Conservation (phyloP, 37 sponge, comb jelly and placozoan species). For the Aplysina aerophoba region DNA sequence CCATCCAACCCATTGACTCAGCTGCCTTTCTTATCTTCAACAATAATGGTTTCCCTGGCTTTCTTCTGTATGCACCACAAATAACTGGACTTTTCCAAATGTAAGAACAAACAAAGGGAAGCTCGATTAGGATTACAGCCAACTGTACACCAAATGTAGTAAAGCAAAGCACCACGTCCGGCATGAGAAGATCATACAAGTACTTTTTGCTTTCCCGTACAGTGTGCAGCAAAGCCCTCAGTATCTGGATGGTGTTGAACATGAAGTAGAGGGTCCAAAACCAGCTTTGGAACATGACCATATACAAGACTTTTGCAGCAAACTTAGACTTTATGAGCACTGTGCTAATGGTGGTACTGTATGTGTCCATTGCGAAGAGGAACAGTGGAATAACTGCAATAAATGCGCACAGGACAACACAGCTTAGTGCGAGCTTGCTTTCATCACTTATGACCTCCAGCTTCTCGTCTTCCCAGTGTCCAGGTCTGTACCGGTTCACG, state of each 20-base stretch:
- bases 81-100: neutral
- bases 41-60: neutral
- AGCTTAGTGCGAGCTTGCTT: neutral
- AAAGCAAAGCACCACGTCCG: neutral
- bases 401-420: neutral
- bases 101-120: neutral
- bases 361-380: neutral
- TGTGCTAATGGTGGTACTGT: neutral
- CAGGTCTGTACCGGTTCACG: neutral
- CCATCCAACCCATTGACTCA: constrained; percentile 11
- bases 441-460: too few relatives aligned
- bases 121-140: neutral
- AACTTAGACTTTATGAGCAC: constrained; percentile 4
- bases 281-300: constrained; percentile 18
- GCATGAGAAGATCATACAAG: neutral
- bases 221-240: too few relatives aligned
- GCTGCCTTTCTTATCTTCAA: neutral
- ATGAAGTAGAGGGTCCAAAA: neutral
- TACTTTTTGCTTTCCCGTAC: neutral
- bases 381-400: neutral
- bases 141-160: neutral
- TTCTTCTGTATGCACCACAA: neutral
- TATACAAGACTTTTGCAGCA: constrained; percentile 20
- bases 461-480: neutral
- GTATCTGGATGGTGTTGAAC: neutral